These are phyloP conservation scores for Montipora capitata DNA, from an alignment of 92 coral and sea anemone species.

Conservation along the genomic window DNA sequence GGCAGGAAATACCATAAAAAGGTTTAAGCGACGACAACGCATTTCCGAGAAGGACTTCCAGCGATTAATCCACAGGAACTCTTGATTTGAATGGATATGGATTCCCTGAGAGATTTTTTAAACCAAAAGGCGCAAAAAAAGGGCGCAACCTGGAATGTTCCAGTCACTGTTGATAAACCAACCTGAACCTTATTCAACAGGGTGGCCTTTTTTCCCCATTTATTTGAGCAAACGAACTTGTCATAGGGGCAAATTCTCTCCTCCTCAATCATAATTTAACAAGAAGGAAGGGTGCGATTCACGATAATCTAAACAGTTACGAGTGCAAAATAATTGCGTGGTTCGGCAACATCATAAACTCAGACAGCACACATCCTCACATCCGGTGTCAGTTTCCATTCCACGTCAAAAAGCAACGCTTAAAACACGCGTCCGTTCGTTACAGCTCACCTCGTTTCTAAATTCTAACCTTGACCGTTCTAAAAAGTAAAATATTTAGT, in stretches of 20 bases:
- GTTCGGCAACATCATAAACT: conserved; percentile 34
- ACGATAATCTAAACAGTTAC: conserved; percentile 25
- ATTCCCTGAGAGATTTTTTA: background rate
- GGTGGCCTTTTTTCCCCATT: background rate
- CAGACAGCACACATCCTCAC: conserved; percentile 52
- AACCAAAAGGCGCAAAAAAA: conserved; percentile 6
- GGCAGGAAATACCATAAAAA: background rate
- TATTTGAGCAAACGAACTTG: too few relatives aligned
- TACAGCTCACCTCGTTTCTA: conserved; percentile 11
- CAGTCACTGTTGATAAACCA: background rate
- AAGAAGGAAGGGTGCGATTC: background rate
- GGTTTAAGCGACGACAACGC: conserved; percentile 37
- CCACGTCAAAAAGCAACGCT: conserved; percentile 46
- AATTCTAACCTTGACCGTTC: conserved; percentile 54
- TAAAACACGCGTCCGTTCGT: conserved; percentile 47
- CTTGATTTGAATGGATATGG: background rate
- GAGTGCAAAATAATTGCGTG: conserved; percentile 38
- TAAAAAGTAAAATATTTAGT: conserved; percentile 47
- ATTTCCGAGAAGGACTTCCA: conserved; percentile 56
- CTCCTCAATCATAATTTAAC: background rate
- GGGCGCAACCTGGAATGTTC: conserved; percentile 16
- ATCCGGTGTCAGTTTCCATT: conserved; percentile 54
- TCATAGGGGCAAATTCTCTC: background rate
- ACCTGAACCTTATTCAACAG: background rate
- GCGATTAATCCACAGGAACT: conserved; percentile 44